These are phyloP conservation scores for Hemichromis elongatus DNA, from an alignment of 2,113 vertebrate genomes.

Conservation along the genomic window DNA sequence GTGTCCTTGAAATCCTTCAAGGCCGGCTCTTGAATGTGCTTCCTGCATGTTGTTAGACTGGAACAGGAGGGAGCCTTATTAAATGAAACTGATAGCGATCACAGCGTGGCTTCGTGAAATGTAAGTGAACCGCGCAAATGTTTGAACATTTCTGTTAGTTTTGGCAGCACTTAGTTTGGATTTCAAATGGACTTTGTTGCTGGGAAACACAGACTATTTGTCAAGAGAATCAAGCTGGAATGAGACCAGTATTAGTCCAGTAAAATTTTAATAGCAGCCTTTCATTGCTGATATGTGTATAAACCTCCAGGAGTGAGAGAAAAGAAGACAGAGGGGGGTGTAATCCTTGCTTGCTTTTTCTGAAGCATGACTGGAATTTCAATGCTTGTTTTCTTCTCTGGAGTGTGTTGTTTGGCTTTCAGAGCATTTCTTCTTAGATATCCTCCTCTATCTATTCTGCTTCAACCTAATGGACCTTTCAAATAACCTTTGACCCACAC, in stretches of 20 bases:
- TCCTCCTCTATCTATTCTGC: neutral
- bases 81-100: neutral
- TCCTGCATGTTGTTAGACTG: neutral
- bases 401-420: constrained; percentile 18
- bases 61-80: neutral
- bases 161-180: neutral
- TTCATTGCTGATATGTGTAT: neutral
- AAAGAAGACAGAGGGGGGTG: neutral
- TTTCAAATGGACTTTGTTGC: neutral
- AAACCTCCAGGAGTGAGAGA: neutral
- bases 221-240: neutral
- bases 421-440: neutral
- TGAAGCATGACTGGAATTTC: constrained; percentile 51
- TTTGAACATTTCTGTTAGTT: neutral
- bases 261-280: neutral
- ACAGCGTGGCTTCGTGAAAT: neutral
- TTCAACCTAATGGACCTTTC: neutral
- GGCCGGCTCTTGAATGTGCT: neutral
- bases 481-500: constrained; percentile 6
- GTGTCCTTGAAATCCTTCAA: neutral
- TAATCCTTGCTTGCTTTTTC: neutral
- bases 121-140: neutral
- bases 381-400: constrained; percentile 44
- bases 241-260: neutral
- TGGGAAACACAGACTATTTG: neutral